Conservation (phyloP, 2,797 vertebrate species). For the Syngnathus rostellatus region DNA sequence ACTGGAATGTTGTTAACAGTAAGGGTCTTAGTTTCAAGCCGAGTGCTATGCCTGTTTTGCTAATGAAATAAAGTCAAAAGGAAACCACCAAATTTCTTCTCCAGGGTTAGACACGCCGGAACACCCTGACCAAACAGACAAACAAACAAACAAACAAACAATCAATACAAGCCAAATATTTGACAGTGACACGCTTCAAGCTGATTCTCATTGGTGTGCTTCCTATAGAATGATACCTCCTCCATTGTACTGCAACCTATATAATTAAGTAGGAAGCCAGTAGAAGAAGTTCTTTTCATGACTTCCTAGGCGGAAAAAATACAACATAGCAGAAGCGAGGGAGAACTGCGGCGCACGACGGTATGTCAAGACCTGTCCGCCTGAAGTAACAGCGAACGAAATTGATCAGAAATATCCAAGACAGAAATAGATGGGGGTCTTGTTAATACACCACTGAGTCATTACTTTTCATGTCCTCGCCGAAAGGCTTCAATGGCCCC, state of each 20-base stretch:
- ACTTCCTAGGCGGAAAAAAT: background rate
- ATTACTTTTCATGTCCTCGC: background rate
- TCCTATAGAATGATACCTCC: too few relatives aligned
- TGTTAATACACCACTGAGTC: background rate
- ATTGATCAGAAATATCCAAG: background rate
- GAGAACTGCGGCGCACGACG: background rate
- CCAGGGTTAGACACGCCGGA: background rate
- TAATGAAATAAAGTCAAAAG: too few relatives aligned
- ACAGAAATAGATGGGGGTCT: background rate
- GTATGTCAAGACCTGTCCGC: too few relatives aligned
- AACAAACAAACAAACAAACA: too few relatives aligned
- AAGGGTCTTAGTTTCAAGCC: too few relatives aligned
- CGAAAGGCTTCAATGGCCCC: background rate
- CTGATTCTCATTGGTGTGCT: conserved; percentile 7
- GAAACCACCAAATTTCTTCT: too few relatives aligned
- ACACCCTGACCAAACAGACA: background rate
- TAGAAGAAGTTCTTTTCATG: background rate
- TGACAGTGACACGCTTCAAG: background rate
- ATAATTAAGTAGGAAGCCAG: background rate
- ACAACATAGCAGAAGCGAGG: background rate
- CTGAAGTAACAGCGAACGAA: background rate
- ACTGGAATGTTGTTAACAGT: too few relatives aligned
- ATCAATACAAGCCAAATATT: too few relatives aligned
- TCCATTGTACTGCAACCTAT: background rate
- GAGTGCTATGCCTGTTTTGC: too few relatives aligned